phyloP scores from a whole-genome alignment of 2,113 vertebrate genomes.

The Lycaon pictus region DNA sequence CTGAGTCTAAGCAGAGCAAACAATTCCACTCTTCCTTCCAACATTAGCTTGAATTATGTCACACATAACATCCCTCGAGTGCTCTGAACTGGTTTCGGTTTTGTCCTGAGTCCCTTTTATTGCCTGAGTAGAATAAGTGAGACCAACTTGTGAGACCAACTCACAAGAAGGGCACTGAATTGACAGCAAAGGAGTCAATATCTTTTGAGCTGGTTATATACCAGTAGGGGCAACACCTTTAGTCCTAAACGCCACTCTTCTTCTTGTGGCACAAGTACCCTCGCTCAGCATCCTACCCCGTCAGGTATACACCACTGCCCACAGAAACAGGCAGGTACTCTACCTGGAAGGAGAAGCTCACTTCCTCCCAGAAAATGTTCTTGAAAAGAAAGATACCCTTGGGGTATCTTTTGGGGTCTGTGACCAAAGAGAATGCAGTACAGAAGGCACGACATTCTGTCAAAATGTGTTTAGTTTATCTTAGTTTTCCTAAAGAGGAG shows the following conservation, averaged over 20 bases:
- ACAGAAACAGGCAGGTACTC: background rate
- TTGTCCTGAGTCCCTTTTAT: background rate
- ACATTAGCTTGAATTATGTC: background rate
- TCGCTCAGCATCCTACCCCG: accelerated
- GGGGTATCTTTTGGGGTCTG: too few relatives aligned
- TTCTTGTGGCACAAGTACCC: background rate
- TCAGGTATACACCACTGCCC: background rate
- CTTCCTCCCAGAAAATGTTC: background rate
- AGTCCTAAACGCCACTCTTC: background rate
- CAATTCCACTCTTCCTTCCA: background rate
- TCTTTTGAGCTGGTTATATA: background rate
- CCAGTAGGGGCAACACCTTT: background rate
- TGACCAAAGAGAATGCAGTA: background rate
- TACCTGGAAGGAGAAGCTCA: background rate
- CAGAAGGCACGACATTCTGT: background rate
- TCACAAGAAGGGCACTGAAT: background rate
- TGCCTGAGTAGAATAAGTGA: background rate
- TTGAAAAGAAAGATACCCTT: background rate
- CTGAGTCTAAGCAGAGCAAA: background rate
- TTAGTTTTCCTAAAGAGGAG: background rate
- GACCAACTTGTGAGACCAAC: background rate
- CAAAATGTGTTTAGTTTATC: slow-evolving; percentile 1
- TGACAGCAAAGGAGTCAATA: background rate
- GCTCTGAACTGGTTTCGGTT: background rate
- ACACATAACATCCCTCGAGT: background rate